Evolutionary conservation across 2,797 vertebrate species (phyloP).

Genomic region (Parambassis ranga): DNA sequence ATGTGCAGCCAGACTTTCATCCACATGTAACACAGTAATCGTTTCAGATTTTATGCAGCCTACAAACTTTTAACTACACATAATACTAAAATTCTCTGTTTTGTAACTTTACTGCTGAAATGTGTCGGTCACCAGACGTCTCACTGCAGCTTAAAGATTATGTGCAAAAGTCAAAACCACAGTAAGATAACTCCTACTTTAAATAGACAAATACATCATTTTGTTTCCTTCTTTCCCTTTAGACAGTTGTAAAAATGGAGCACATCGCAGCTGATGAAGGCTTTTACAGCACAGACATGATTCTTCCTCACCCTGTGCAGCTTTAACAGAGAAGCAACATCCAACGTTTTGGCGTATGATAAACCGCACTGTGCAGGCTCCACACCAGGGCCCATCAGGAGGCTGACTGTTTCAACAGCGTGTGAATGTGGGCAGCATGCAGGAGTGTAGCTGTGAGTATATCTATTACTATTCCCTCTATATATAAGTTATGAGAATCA

Average conservation of each 20-base stretch:
- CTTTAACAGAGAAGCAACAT: not conserved
- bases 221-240: conserved; percentile 36
- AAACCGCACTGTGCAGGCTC: conserved; percentile 9
- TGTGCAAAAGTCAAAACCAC: conserved; percentile 16
- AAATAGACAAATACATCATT: not conserved
- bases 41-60: conserved; percentile 21
- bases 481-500: too few relatives aligned
- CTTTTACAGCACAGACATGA: conserved; percentile 13
- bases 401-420: not conserved
- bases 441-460: not conserved
- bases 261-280: conserved; percentile 10
- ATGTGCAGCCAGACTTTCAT: conserved; percentile 7
- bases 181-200: not conserved
- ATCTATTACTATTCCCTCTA: not conserved
- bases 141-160: not conserved
- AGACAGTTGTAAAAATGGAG: conserved; percentile 14
- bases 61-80: conserved; percentile 4
- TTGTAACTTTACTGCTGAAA: not conserved
- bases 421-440: conserved; percentile 22
- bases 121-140: not conserved
- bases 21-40: not conserved
- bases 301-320: not conserved
- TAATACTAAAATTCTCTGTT: not conserved
- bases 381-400: not conserved
- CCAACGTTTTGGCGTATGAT: not conserved